These are phyloP conservation scores for Cairina moschata DNA, from an alignment of 2,113 vertebrate species.

Conservation along the genomic window DNA sequence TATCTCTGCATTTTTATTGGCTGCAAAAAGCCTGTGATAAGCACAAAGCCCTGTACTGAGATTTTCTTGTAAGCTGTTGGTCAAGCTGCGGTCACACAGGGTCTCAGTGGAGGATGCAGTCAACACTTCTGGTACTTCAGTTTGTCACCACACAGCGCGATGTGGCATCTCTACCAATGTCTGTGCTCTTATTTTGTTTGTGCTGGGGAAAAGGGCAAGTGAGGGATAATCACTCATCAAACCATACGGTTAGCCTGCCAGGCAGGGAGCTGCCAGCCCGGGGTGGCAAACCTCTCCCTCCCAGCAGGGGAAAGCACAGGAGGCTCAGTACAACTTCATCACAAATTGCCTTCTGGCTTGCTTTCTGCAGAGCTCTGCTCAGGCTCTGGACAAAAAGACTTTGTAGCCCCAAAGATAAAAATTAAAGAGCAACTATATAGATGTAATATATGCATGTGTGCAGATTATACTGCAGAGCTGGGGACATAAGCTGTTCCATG, in stretches of 20 bases:
- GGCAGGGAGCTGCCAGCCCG: background rate
- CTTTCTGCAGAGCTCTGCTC: background rate
- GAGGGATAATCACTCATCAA: background rate
- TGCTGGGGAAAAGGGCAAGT: rapidly evolving
- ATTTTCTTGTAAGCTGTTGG: background rate
- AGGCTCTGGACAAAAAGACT: background rate
- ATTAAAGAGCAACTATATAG: background rate
- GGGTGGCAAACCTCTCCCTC: background rate
- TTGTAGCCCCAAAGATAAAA: background rate
- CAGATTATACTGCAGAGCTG: background rate
- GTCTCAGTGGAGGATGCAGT: background rate
- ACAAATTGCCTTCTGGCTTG: slow-evolving; percentile 4
- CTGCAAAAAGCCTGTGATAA: background rate
- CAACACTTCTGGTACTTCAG: background rate
- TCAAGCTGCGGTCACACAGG: background rate
- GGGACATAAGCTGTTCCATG: background rate
- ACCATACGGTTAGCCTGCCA: background rate
- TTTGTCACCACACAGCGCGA: background rate
- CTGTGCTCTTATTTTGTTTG: background rate
- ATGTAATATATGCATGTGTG: background rate
- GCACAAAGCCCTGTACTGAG: background rate
- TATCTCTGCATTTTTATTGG: background rate
- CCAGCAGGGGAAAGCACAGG: background rate
- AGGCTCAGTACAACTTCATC: background rate
- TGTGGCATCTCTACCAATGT: background rate